Evolutionary conservation across 2,888 invertebrate genomes (phyloP).

Genomic region (Venustoraphidia nigricollis): DNA sequence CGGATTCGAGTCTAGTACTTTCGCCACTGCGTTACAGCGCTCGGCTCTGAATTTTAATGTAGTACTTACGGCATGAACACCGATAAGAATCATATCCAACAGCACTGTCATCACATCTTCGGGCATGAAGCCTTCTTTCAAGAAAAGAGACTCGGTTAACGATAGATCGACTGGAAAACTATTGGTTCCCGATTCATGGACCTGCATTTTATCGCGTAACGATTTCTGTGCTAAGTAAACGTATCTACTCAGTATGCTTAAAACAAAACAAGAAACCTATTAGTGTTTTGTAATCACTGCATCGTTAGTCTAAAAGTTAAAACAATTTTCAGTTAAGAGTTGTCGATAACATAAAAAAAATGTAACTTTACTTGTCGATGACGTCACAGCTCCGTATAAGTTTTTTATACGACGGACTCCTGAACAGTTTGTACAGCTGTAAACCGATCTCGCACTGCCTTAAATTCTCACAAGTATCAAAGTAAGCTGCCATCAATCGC

Average conservation of each 20-base stretch:
- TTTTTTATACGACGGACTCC: slow-evolving; percentile 41
- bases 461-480: slow-evolving; percentile 40
- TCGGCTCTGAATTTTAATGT: not conserved
- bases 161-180: slow-evolving; percentile 18
- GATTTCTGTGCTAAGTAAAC: slow-evolving; percentile 29
- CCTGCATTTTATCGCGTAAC: slow-evolving; percentile 20
- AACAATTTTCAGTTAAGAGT: no score
- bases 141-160: slow-evolving; percentile 37
- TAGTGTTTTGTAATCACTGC: no score
- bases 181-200: slow-evolving; percentile 4
- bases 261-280: slow-evolving; percentile 8
- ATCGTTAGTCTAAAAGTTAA: no score
- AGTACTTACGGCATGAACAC: slow-evolving; percentile 40
- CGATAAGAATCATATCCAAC: slow-evolving; percentile 49
- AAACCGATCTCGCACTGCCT: slow-evolving; percentile 45
- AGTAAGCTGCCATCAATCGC: slow-evolving; percentile 39
- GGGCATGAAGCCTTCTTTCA: slow-evolving; percentile 34
- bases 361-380: slow-evolving; percentile 34
- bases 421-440: slow-evolving; percentile 46
- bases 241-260: slow-evolving; percentile 42
- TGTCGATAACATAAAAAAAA: not conserved
- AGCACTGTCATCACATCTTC: slow-evolving; percentile 46
- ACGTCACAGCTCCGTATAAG: slow-evolving; percentile 42
- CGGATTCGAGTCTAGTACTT: no score
- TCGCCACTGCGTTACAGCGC: no score